These are phyloP conservation scores for Mohoua ochrocephala DNA, from an alignment of 2,113 vertebrate species.

Conservation along the genomic window DNA sequence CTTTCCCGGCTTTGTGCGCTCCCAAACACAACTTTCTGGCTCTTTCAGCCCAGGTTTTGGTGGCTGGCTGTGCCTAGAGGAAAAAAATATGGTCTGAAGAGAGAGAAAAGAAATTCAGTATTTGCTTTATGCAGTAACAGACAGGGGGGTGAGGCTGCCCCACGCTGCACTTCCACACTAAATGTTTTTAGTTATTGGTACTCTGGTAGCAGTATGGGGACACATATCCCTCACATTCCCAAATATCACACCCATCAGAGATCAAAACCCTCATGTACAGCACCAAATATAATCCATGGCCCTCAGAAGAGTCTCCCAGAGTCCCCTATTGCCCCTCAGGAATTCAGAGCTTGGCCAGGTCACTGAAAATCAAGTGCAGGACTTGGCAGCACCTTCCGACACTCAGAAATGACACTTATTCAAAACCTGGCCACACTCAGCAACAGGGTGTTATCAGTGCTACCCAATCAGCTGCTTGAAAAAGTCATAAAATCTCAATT, in stretches of 20 bases:
- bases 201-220: neutral
- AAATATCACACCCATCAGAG: neutral
- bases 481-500: neutral
- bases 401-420: neutral
- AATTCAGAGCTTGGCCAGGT: neutral
- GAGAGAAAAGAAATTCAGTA: neutral
- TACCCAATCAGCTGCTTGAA: neutral
- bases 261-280: accelerated
- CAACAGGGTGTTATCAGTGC: neutral
- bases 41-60: neutral
- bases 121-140: neutral
- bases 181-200: neutral
- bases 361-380: neutral
- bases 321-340: accelerated
- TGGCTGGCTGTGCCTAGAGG: neutral
- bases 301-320: neutral
- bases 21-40: neutral
- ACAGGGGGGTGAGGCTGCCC: neutral
- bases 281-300: too few relatives aligned
- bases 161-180: accelerated
- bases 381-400: neutral
- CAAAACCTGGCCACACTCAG: neutral
- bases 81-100: neutral
- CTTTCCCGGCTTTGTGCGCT: neutral
- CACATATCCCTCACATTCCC: neutral